phyloP scores from a whole-genome alignment of 1,140 invertebrate genomes.

The Brachionus calyciflorus region DNA sequence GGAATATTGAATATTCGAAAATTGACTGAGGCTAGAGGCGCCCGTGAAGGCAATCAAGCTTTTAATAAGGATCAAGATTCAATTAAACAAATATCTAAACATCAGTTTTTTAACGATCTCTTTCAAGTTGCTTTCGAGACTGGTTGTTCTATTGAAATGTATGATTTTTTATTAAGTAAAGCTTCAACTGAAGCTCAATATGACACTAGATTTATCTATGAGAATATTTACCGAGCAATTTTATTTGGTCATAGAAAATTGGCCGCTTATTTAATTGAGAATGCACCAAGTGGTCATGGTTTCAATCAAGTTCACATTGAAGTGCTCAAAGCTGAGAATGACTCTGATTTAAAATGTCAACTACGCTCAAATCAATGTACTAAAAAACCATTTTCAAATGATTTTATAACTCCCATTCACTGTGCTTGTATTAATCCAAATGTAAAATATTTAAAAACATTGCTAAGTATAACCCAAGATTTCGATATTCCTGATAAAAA shows the following conservation, averaged over 20 bases:
- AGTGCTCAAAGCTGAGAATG: slow-evolving; percentile 49
- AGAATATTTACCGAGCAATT: slow-evolving; percentile 54
- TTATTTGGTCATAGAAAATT: slow-evolving; percentile 58
- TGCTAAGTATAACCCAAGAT: slow-evolving; percentile 59
- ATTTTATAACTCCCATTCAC: slow-evolving; percentile 63
- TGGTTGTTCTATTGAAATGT: slow-evolving; percentile 49
- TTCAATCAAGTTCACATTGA: slow-evolving; percentile 61
- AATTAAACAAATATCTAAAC: slow-evolving; percentile 42
- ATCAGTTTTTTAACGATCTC: slow-evolving; percentile 44
- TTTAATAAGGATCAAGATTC: slow-evolving; percentile 50
- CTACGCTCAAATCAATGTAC: slow-evolving; percentile 25
- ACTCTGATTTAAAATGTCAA: neutral
- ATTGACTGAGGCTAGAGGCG: slow-evolving; percentile 59
- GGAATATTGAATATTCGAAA: slow-evolving; percentile 53
- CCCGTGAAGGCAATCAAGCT: slow-evolving; percentile 63
- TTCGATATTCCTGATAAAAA: slow-evolving; percentile 60
- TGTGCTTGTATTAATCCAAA: slow-evolving; percentile 65
- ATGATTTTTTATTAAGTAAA: slow-evolving; percentile 50
- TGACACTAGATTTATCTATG: slow-evolving; percentile 43
- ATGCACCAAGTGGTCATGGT: slow-evolving; percentile 56
- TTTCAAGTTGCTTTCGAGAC: slow-evolving; percentile 47
- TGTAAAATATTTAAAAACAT: slow-evolving; percentile 58
- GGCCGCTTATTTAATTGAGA: slow-evolving; percentile 57
- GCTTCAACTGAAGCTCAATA: slow-evolving; percentile 14
- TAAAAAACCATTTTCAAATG: slow-evolving; percentile 56